Evolutionary conservation across 2,797 vertebrate genomes (phyloP).

Genomic region (Notolabrus celidotus): DNA sequence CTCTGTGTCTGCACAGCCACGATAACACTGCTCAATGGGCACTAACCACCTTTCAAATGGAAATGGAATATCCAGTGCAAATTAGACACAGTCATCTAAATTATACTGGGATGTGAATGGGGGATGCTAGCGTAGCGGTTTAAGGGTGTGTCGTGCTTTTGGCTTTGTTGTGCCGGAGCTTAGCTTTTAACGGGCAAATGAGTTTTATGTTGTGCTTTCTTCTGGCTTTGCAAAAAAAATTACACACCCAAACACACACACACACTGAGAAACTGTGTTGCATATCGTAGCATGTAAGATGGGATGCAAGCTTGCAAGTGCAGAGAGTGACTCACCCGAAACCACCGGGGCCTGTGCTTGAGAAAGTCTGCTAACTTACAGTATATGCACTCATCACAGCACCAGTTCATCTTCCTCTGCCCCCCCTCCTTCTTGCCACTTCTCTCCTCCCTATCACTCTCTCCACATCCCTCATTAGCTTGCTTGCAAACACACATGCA

Average conservation of each 20-base stretch:
- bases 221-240: slow-evolving; percentile 17
- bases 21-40: slow-evolving; percentile 75
- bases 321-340: slow-evolving; percentile 79
- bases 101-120: slow-evolving; percentile 45
- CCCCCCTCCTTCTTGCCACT: background rate
- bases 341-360: slow-evolving; percentile 52
- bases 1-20: slow-evolving; percentile 70
- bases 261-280: slow-evolving; percentile 22
- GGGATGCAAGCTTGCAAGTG: slow-evolving; percentile 77
- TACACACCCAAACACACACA: background rate
- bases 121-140: slow-evolving; percentile 34
- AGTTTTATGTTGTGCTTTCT: slow-evolving; percentile 24
- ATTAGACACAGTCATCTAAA: slow-evolving; percentile 72
- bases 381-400: slow-evolving; percentile 55
- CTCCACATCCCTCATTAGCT: slow-evolving; percentile 43
- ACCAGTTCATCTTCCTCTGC: slow-evolving; percentile 41
- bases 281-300: slow-evolving; percentile 45
- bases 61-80: slow-evolving; percentile 72
- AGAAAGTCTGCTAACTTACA: slow-evolving; percentile 60
- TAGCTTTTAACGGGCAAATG: slow-evolving; percentile 16
- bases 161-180: slow-evolving; percentile 46
- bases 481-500: slow-evolving; percentile 50
- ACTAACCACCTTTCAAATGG: slow-evolving; percentile 76
- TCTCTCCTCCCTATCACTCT: background rate
- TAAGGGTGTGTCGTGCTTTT: slow-evolving; percentile 44